Evolutionary conservation across 2,888 invertebrate species (phyloP), one percentile per base, ranked within the genome.

Genomic region (Netelia inedita): DNA sequence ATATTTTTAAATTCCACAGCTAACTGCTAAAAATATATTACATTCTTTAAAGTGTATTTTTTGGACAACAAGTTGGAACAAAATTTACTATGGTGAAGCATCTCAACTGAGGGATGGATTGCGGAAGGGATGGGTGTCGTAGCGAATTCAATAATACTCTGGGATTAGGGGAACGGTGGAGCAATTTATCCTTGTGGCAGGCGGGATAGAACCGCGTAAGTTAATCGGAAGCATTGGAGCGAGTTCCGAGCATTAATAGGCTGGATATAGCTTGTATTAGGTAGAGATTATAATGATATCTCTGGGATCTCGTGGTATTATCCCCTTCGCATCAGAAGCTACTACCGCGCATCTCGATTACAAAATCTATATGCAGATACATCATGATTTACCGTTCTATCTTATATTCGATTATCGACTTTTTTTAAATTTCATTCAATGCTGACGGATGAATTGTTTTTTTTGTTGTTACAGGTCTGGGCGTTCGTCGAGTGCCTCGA

Each of bases 401-500:
- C 46, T 46, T 14, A 14, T 46, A 46, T 46, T 14, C 46, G 46
- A 46, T 10, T 14, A 14, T 14, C 11, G 3, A 46, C 14, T 46
- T 46, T 46, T 46, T 14, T 46, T 46, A 1, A 41, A 14, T 46
- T 46, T 55, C n/a, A 16, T 55, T 14, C 9, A 55, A 55, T 55
- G 11, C 50, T 50, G 50, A 50, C 50, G 14, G 10, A 10, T 14
- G 14, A 50, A 11, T 14, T 2, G n/a, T 55, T 55, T 19, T 55
- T 55, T 55, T 19, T 16, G n/a, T 6, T 53, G 65, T 83, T 76
- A 41, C 85, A 93, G 93, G 89, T 90, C 92, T 79, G 91, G 92
- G 87, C 92, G 93, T 78, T 91, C 93, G 61, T 92, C 93, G 57
- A 91, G 91, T 87, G 91, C 88, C 41, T 88, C 89, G 43, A 88